A percentile compares a stretch with the other conserved stretches of the same genome.
These are phyloP conservation scores for Notarius lentiginosus DNA, from an alignment of 2,113 vertebrate genomes.

Conservation along the genomic window DNA sequence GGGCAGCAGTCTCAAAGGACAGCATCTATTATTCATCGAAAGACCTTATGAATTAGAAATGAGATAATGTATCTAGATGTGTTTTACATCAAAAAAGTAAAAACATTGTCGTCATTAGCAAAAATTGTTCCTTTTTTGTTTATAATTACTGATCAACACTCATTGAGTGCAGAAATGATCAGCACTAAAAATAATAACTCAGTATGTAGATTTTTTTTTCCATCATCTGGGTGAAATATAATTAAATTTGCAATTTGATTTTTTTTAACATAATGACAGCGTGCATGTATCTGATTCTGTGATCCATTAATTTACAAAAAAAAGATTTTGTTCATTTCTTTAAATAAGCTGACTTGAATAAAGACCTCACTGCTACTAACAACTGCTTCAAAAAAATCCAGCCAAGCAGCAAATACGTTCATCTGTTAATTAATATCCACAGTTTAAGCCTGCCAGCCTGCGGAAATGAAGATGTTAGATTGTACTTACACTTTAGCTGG, in stretches of 20 bases:
- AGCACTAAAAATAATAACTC: neutral
- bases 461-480: slow-evolving; percentile 42
- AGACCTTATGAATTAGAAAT: slow-evolving; percentile 71
- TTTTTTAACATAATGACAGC: neutral
- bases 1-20: slow-evolving; percentile 68
- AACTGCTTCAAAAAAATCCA: slow-evolving; percentile 29
- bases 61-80: slow-evolving; percentile 67
- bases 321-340: neutral
- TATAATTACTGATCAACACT: neutral
- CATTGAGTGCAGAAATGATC: neutral
- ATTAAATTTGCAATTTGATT: neutral
- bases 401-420: slow-evolving; percentile 36
- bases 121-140: slow-evolving; percentile 13
- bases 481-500: slow-evolving; percentile 45
- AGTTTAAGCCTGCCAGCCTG: slow-evolving; percentile 21
- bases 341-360: slow-evolving; percentile 1
- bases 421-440: slow-evolving; percentile 47
- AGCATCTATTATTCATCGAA: slow-evolving; percentile 75
- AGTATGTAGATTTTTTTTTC: neutral
- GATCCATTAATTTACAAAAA: neutral
- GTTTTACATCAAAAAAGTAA: slow-evolving; percentile 69
- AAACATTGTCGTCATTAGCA: slow-evolving; percentile 57
- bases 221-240: neutral
- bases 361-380: neutral
- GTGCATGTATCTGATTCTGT: neutral